These are phyloP conservation scores for Lithobates sylvaticus DNA, from an alignment of 2,797 vertebrate genomes.

Conservation along the genomic window DNA sequence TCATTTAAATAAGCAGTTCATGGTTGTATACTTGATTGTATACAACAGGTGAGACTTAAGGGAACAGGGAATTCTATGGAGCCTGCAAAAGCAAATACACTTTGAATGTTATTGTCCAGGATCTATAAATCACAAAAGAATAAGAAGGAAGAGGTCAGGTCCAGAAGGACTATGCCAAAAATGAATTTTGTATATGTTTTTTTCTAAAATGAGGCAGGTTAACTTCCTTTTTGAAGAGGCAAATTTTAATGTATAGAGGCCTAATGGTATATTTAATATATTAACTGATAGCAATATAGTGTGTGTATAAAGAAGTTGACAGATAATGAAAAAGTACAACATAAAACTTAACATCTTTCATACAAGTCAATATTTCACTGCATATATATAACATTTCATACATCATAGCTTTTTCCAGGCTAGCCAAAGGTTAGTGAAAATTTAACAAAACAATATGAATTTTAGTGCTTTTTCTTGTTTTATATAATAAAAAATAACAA, in stretches of 20 bases:
- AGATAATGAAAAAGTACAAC: neutral
- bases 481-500: no score
- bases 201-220: conserved; percentile 14
- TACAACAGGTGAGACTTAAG: conserved; percentile 18
- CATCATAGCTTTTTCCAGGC: no score
- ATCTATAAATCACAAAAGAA: conserved; percentile 48
- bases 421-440: no score
- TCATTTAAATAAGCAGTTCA: conserved; percentile 17
- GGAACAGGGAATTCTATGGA: conserved; percentile 2
- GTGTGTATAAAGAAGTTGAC: neutral
- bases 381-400: neutral
- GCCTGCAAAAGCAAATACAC: conserved; percentile 29
- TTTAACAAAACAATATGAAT: no score
- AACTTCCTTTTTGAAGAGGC: conserved; percentile 23
- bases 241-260: neutral
- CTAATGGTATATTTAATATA: neutral
- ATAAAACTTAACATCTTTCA: neutral
- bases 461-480: no score
- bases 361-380: neutral
- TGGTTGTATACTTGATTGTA: conserved; percentile 5
- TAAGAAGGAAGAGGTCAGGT: conserved; percentile 37
- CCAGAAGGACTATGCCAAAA: conserved; percentile 40
- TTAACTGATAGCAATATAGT: neutral
- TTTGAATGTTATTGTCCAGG: conserved; percentile 21
- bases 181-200: conserved; percentile 29